A percentile compares a stretch with the other conserved stretches of the same genome.
phyloP scores from a whole-genome alignment of 2,113 vertebrate species.

The Crotalus horridus region DNA sequence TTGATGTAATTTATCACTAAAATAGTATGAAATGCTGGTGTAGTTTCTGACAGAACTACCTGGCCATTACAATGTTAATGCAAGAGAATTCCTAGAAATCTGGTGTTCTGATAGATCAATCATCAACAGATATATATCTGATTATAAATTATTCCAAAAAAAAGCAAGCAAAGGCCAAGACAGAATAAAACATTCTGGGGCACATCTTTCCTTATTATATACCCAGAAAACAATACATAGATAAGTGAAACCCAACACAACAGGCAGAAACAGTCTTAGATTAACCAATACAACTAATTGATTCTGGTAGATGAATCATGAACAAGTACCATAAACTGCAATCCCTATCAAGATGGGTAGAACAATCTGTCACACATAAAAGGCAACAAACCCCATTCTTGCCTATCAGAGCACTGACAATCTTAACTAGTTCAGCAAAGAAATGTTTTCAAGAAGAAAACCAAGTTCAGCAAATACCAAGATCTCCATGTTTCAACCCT shows the following conservation, averaged over 20 bases:
- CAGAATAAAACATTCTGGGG: background rate
- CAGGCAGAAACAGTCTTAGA: background rate
- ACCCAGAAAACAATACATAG: background rate
- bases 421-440: background rate
- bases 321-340: background rate
- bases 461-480: background rate
- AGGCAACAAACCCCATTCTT: background rate
- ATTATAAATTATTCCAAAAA: background rate
- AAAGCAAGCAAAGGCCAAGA: background rate
- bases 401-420: background rate
- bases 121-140: background rate
- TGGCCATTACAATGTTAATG: background rate
- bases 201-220: background rate
- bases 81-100: background rate
- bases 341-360: background rate
- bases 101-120: background rate
- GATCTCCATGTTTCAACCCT: background rate
- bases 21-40: background rate
- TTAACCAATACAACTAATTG: background rate
- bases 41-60: background rate
- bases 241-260: background rate
- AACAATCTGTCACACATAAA: background rate
- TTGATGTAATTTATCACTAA: background rate
- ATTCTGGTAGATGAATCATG: background rate
- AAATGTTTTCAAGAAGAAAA: background rate